Conservation (phyloP, 2,113 vertebrate species). For the Nothocercus nigrocapillus region DNA sequence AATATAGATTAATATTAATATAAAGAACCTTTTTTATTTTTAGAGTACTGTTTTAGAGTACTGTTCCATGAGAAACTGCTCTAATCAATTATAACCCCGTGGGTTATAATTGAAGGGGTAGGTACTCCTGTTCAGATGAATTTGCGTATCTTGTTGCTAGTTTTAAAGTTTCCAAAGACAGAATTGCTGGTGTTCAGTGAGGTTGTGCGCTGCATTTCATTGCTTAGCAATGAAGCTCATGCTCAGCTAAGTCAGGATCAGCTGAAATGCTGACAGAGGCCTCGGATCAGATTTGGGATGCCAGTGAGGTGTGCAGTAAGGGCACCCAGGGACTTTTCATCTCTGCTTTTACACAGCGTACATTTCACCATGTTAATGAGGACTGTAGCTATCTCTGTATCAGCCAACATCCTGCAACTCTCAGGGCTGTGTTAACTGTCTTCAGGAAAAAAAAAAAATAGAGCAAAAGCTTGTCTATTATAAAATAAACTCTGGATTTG, state of each 20-base stretch:
- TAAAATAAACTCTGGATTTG: not conserved
- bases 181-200: not conserved
- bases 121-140: not conserved
- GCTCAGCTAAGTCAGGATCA: not conserved
- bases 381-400: not conserved
- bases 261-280: rapidly evolving
- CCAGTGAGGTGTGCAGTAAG: rapidly evolving
- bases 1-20: not conserved
- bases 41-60: not conserved
- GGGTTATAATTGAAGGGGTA: not conserved
- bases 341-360: not conserved
- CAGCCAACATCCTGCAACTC: not conserved
- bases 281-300: rapidly evolving
- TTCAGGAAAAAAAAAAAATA: not conserved
- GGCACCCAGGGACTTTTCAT: not conserved
- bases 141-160: not conserved
- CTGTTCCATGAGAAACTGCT: not conserved
- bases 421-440: not conserved
- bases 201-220: rapidly evolving
- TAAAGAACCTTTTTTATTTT: not conserved
- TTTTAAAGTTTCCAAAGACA: not conserved
- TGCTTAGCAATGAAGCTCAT: not conserved
- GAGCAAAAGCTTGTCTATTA: not conserved
- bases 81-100: too few relatives aligned
- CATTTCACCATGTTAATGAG: not conserved